Evolutionary conservation across 2,797 vertebrate genomes (phyloP).

Genomic region (Coregonus ussuriensis): DNA sequence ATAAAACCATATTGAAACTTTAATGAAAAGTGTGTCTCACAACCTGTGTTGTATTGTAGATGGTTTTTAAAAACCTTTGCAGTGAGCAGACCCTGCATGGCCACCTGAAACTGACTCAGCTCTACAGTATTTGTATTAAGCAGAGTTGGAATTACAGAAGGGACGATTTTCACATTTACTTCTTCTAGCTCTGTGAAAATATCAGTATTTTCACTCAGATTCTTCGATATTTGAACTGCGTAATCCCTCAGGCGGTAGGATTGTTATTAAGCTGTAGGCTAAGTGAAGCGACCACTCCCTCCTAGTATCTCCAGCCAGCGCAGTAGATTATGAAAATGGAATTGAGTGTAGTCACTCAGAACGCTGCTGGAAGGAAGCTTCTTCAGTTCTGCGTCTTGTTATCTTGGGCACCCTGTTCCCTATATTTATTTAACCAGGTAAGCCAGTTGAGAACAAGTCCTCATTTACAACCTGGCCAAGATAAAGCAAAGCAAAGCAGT

Average conservation of each 20-base stretch:
- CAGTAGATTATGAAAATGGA: not conserved
- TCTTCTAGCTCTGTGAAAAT: not conserved
- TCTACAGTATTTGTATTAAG: not conserved
- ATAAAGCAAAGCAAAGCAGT: too few species aligned
- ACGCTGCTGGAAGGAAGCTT: not conserved
- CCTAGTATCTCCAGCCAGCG: not conserved
- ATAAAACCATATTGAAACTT: not conserved
- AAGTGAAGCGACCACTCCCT: not conserved
- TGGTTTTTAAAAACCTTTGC: not conserved
- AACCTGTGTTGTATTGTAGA: not conserved
- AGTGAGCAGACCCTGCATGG: not conserved
- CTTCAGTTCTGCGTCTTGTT: conserved; percentile 7
- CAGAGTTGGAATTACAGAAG: too few species aligned
- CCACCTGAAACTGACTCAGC: not conserved
- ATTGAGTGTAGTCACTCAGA: conserved; percentile 2
- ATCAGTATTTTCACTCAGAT: not conserved
- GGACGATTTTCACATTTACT: not conserved
- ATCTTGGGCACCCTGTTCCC: not conserved
- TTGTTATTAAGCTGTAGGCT: not conserved
- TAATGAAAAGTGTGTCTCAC: not conserved
- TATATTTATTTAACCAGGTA: too few species aligned
- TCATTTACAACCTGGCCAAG: too few species aligned
- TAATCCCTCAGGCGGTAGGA: not conserved
- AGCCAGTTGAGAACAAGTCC: too few species aligned
- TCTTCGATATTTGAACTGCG: not conserved